Evolutionary conservation across 2,888 invertebrate genomes (phyloP), one percentile per base, ranked within the genome.

Genomic region (Conchocele bisecta): DNA sequence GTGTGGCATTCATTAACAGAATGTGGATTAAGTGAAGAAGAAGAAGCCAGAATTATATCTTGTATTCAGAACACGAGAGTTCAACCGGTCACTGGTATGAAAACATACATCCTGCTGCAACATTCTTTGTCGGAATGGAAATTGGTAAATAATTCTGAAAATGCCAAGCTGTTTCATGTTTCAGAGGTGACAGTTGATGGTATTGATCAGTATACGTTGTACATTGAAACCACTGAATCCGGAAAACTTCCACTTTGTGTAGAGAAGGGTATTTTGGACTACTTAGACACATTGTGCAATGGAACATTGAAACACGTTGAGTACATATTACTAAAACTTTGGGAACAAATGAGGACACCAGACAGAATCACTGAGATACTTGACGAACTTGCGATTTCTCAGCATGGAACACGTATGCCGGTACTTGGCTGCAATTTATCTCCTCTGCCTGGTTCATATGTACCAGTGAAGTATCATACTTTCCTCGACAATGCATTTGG

Each of bases 401-500:
- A 41, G 7, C 59, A 58, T 28, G 48, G n/a, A n/a, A n/a, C n/a
- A n/a, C n/a, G n/a, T n/a, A n/a, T n/a, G n/a, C n/a, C n/a, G n/a
- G n/a, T n/a, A n/a, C n/a, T n/a, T n/a, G n/a, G n/a, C n/a, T n/a
- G n/a, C n/a, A n/a, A n/a, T n/a, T n/a, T n/a, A n/a, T n/a, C n/a
- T 28, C 80, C 80, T 26, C 29, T 37, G 20, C 63, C 70, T 13
- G 78, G 80, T 3, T 66, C 71, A 11, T 59, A 60, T 15, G 73
- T 81, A 22, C 71, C 71, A 17, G 41, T n/a, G 17, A 42, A 65
- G 9, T 68, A 69, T 41, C 66, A 71, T 46, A 57, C 42, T 5
- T 66, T 81, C n/a, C 42, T 81, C n/a, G 73, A 73, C 39, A 67
- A 75, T 41, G 63, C 39, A 5, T 68, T 73, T 33, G n/a, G n/a